Evolutionary conservation across 2,113 vertebrate genomes (phyloP).

Genomic region (Gavia stellata): DNA sequence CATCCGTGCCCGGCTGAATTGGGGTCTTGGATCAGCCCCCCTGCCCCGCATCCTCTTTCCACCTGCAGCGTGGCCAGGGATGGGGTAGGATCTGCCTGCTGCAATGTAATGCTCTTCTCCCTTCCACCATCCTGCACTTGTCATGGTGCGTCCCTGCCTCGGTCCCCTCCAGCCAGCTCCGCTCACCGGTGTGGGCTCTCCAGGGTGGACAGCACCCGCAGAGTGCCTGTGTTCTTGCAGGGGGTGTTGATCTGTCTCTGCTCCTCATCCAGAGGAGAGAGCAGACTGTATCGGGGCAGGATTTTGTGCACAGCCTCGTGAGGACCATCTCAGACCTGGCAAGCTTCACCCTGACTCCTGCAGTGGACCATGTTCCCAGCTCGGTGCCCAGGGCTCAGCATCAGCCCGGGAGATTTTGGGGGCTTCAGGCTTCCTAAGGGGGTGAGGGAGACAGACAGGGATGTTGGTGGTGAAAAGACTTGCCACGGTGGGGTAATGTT

Average conservation of each 20-base stretch:
- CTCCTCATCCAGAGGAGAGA: accelerated
- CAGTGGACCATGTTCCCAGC: not conserved
- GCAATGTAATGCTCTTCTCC: not conserved
- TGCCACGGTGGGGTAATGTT: accelerated
- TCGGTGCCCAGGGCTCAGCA: not conserved
- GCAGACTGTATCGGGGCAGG: not conserved
- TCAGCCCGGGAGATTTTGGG: not conserved
- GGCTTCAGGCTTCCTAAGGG: not conserved
- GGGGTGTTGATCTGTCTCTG: not conserved
- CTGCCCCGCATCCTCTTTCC: not conserved
- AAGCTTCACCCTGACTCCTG: not conserved
- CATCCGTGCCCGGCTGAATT: not conserved
- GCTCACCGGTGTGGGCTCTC: accelerated
- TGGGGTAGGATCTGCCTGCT: not conserved
- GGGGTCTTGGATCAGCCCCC: not conserved
- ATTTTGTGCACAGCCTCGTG: not conserved
- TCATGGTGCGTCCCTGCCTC: not conserved
- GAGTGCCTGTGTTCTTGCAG: not conserved
- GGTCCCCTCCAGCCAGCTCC: not conserved
- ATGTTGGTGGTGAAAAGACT: not conserved
- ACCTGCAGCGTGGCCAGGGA: not conserved
- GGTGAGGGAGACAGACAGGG: not conserved
- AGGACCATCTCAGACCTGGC: not conserved
- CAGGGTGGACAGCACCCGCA: not conserved
- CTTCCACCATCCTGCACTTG: not conserved